Conservation (phyloP, 1,140 invertebrate genomes). For the Glomeris maerens region DNA sequence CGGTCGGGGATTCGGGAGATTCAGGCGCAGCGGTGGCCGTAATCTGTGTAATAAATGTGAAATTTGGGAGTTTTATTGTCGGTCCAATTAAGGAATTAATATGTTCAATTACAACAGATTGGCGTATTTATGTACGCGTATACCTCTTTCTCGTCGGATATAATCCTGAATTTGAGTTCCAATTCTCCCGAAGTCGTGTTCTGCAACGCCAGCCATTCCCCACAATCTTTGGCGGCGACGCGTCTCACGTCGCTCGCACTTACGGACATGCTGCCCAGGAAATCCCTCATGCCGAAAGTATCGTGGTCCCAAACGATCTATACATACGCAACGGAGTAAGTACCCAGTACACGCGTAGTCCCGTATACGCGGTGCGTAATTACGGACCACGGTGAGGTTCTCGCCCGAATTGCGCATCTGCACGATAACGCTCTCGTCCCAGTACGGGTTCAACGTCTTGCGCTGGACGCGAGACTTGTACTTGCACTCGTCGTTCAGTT, state of each 20-base stretch:
- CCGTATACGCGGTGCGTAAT: too few species aligned
- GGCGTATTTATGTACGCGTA: too few species aligned
- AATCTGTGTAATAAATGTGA: too few species aligned
- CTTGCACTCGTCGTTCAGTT: constrained; percentile 36
- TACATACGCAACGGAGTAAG: neutral
- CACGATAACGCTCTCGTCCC: constrained; percentile 41
- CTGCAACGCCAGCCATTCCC: constrained; percentile 30
- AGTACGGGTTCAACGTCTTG: constrained; percentile 40
- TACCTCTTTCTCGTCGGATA: constrained; percentile 27
- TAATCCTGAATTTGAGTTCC: constrained; percentile 32
- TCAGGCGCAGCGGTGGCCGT: too few species aligned
- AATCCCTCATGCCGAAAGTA: constrained; percentile 39
- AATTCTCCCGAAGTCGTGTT: constrained; percentile 33
- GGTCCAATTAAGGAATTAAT: too few species aligned
- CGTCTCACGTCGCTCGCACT: neutral
- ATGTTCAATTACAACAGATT: too few species aligned
- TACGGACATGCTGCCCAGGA: constrained; percentile 28
- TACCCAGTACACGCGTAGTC: neutral
- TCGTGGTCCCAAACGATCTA: constrained; percentile 42
- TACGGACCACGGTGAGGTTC: constrained; percentile 36
- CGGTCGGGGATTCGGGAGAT: too few species aligned
- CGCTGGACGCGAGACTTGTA: constrained; percentile 41
- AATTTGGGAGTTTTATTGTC: too few species aligned
- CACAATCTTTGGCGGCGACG: constrained; percentile 21
- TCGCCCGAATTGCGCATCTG: constrained; percentile 33